Percentiles rank a stretch among this genome's conserved stretches.
phyloP scores from a whole-genome alignment of 1,140 invertebrate species.

The Drosophila sulfurigaster region DNA sequence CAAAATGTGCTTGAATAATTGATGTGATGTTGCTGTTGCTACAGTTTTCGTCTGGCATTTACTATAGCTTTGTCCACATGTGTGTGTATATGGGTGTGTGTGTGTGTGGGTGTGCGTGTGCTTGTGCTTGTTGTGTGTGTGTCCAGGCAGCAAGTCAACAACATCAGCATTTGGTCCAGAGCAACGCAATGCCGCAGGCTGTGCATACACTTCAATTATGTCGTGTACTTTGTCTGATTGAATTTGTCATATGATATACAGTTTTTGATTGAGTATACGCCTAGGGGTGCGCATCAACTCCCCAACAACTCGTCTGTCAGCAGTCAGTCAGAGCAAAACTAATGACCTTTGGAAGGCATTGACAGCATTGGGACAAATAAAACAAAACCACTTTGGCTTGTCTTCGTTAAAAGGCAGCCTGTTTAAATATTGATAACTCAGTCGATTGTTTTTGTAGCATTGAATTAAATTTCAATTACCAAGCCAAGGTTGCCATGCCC shows the following conservation, averaged over 20 bases:
- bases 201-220: slow-evolving; percentile 70
- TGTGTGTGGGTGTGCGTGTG: background rate
- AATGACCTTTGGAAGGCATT: slow-evolving; percentile 52
- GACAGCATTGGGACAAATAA: slow-evolving; percentile 34
- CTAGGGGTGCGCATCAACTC: slow-evolving; percentile 30
- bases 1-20: slow-evolving; percentile 80
- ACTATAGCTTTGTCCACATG: slow-evolving; percentile 18
- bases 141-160: slow-evolving; percentile 49
- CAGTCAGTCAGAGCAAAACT: slow-evolving; percentile 36
- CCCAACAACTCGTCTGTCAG: slow-evolving; percentile 15
- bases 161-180: slow-evolving; percentile 47
- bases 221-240: slow-evolving; percentile 77
- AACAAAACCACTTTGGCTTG: slow-evolving; percentile 30
- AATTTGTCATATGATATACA: slow-evolving; percentile 79
- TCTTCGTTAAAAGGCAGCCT: slow-evolving; percentile 39
- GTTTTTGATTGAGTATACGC: slow-evolving; percentile 79
- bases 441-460: slow-evolving; percentile 23
- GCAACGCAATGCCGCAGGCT: slow-evolving; percentile 36
- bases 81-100: slow-evolving; percentile 8
- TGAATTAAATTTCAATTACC: slow-evolving; percentile 62
- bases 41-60: slow-evolving; percentile 52
- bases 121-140: slow-evolving; percentile 24
- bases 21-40: slow-evolving; percentile 49
- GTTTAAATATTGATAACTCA: slow-evolving; percentile 68
- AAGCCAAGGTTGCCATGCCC: slow-evolving; percentile 24